phyloP scores from a whole-genome alignment of 92 coral and sea anemone genomes.

The Desmophyllum pertusum region DNA sequence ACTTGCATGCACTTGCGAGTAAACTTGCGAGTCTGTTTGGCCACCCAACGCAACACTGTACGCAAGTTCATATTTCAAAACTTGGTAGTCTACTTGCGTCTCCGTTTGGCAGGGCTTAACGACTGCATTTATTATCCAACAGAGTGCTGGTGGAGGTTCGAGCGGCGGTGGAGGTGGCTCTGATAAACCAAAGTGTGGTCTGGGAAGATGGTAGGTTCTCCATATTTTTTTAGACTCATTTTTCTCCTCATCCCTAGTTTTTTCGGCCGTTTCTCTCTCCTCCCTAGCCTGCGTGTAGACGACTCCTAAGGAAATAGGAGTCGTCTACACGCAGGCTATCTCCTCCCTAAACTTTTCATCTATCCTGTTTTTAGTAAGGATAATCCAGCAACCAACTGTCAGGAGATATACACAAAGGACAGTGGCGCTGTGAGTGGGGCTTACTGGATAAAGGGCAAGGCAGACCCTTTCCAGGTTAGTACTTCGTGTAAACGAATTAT shows the following conservation, averaged over 20 bases:
- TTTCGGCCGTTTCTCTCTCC: background rate
- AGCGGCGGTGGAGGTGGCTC: constrained; percentile 18
- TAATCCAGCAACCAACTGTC: constrained; percentile 84
- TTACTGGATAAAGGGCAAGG: constrained; percentile 79
- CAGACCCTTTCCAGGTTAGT: constrained; percentile 79
- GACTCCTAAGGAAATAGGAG: background rate
- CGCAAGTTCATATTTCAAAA: no score
- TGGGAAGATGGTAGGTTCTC: constrained; percentile 81
- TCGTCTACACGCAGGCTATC: background rate
- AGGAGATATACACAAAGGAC: constrained; percentile 72
- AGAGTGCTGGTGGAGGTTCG: constrained; percentile 13
- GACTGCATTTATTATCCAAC: background rate
- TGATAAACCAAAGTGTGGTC: constrained; percentile 53
- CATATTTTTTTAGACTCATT: no score
- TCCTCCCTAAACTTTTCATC: background rate
- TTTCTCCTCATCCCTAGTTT: no score
- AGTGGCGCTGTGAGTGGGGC: constrained; percentile 75
- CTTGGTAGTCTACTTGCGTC: no score
- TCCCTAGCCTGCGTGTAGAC: background rate
- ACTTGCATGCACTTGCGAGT: no score
- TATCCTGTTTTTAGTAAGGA: constrained; percentile 52
- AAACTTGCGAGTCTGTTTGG: no score
- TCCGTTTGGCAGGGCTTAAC: no score
- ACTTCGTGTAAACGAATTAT: background rate
- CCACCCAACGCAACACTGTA: no score